Percentiles rank a stretch among this genome's conserved stretches.
Conservation (phyloP, 1,140 invertebrate genomes). For the Chymomyza costata region DNA sequence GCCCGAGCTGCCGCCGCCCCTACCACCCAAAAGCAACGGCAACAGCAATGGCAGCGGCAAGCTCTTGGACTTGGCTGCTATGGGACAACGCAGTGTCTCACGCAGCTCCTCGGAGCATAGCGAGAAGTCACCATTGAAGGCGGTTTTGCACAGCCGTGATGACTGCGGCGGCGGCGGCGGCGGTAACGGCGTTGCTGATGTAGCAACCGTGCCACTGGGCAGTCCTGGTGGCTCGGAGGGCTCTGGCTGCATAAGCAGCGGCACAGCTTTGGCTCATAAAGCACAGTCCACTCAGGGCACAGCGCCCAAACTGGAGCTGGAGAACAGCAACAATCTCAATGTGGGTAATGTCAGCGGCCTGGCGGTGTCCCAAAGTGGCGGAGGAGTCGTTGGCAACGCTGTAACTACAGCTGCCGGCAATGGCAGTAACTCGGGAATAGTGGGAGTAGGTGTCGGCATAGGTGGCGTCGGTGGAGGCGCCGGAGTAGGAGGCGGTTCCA, state of each 20-base stretch:
- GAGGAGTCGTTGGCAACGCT: background rate
- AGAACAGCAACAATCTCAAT: background rate
- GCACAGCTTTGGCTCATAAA: background rate
- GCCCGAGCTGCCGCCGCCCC: slow-evolving; percentile 61
- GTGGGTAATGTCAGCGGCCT: background rate
- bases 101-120: slow-evolving; percentile 66
- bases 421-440: slow-evolving; percentile 3
- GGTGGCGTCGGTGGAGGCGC: slow-evolving; percentile 4
- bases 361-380: background rate
- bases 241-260: slow-evolving; percentile 19
- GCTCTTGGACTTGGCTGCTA: slow-evolving; percentile 20
- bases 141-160: background rate
- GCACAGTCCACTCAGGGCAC: background rate
- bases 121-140: slow-evolving; percentile 62
- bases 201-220: slow-evolving; percentile 5
- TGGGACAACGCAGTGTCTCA: slow-evolving; percentile 47
- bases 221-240: slow-evolving; percentile 28
- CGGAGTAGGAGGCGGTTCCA: slow-evolving; percentile 16
- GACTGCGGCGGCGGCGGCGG: slow-evolving; percentile 5
- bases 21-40: slow-evolving; percentile 52
- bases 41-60: slow-evolving; percentile 12
- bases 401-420: background rate
- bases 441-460: slow-evolving; percentile 5
- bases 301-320: no score
- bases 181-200: background rate